Base-by-base conservation (phyloP, 2,797 vertebrate genomes). In the Siniperca obscura region DNA sequence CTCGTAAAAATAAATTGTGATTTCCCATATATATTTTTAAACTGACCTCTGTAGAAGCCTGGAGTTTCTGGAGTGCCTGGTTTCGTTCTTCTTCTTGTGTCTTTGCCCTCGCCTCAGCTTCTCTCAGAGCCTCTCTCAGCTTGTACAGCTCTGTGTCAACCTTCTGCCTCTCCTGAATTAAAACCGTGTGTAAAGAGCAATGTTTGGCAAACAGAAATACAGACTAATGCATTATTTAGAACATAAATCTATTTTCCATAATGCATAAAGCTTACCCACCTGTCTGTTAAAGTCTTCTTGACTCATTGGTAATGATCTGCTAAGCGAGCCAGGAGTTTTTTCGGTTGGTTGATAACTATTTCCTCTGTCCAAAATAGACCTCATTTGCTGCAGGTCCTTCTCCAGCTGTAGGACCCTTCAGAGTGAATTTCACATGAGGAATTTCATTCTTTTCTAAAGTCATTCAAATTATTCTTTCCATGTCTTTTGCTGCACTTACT, bases 371-470 rank as follows among this genome's bases (percentile, higher is more conserved):
- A 95, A 81, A 83, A 17, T 69, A 27, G 69, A 87, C 84, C 84
- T 95, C 72, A 95, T 91, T 77, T 95, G 95, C 73, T 90, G 57
- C 83, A 96, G 80, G 57, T 96, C 95, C 76, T 86, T 86, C 86
- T 96, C 94, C 86, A 96, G 78, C 79, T 93, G 87, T n/a, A 94
- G 82, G 82, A 96, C 90, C 90, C 95, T 96, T 83, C 13, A 59
- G 48, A 78, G 5, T 30, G n/a, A 75, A 86, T 74, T 75, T 79
- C 22, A 76, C 34, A 88, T 38, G 0, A 74, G 46, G 56, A 79
- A 74, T 62, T 59, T 76, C 10, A 68, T 14, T 48, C 19, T 52
- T 57, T 50, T 55, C 8, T 30, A 30, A 46, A 53, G 66, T 61
- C 0, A 77, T 16, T 76, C 3, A 66, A 22, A 74, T 56, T 0